These are phyloP conservation scores for Holothuria glaberrima DNA, from an alignment of 35 echinoderm and acorn worm genomes.

Conservation along the genomic window DNA sequence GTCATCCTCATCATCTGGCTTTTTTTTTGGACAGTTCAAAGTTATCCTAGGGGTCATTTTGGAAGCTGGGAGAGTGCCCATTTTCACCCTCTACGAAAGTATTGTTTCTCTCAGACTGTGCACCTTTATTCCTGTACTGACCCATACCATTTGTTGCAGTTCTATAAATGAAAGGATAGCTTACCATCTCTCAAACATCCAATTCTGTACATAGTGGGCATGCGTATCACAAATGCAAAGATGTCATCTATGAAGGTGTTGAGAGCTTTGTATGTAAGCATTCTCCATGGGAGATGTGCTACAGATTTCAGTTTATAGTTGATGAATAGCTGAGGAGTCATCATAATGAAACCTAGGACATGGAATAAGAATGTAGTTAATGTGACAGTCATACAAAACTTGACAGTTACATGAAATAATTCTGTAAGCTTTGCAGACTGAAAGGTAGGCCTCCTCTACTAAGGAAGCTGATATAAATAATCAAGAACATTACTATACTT, in stretches of 20 bases:
- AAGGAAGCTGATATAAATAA: too few species aligned
- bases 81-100: neutral
- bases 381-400: too few species aligned
- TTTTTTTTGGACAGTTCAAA: too few species aligned
- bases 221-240: constrained; percentile 98
- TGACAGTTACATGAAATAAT: too few species aligned
- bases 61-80: too few species aligned
- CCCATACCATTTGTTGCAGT: too few species aligned
- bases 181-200: constrained; percentile 98
- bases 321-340: constrained; percentile 99
- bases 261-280: constrained; percentile 99
- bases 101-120: neutral
- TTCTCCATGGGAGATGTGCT: constrained; percentile 97
- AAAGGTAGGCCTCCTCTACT: too few species aligned
- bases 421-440: too few species aligned
- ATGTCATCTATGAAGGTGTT: constrained; percentile 99
- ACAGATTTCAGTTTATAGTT: constrained; percentile 99
- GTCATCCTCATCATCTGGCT: too few species aligned
- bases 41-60: too few species aligned
- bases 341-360: constrained; percentile 96
- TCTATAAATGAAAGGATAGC: neutral
- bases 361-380: constrained; percentile 1
- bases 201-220: constrained; percentile 98
- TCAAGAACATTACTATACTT: too few species aligned
- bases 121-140: too few species aligned